A percentile compares a stretch with the other conserved stretches of the same genome.
Conservation (phyloP, 1,140 invertebrate species). For the Oreohelix idahoensis region DNA sequence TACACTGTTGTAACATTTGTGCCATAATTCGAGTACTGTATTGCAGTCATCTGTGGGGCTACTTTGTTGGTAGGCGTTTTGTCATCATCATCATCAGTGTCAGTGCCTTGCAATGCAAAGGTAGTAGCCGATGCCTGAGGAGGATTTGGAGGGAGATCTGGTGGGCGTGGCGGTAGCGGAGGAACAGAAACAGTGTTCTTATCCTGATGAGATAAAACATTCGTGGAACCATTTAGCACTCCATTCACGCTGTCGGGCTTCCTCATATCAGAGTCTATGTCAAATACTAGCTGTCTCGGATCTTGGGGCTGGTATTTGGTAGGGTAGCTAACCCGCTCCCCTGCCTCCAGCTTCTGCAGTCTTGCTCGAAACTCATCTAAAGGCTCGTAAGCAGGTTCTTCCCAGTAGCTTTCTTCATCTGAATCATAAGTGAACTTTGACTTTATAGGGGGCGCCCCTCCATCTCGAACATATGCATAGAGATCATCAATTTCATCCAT, state of each 20-base stretch:
- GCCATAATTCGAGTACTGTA: neutral
- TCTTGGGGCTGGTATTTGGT: slow-evolving; percentile 48
- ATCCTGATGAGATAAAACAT: neutral
- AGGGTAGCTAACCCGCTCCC: slow-evolving; percentile 48
- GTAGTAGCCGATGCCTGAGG: neutral
- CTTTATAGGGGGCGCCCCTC: slow-evolving; percentile 80
- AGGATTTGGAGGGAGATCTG: neutral
- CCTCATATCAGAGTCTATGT: neutral
- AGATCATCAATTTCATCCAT: slow-evolving; percentile 98
- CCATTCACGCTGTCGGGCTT: slow-evolving; percentile 13
- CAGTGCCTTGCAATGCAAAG: too few species aligned
- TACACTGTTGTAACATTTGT: slow-evolving; percentile 1
- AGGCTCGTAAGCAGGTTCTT: slow-evolving; percentile 69
- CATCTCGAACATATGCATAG: slow-evolving; percentile 91
- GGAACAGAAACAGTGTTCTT: neutral
- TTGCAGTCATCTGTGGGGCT: neutral
- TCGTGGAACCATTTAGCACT: neutral
- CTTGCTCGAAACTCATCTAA: slow-evolving; percentile 63
- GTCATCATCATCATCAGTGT: neutral
- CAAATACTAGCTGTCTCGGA: slow-evolving; percentile 38
- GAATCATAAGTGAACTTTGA: slow-evolving; percentile 63
- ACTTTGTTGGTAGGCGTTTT: neutral
- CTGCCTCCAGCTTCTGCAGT: slow-evolving; percentile 55
- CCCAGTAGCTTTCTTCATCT: slow-evolving; percentile 69
- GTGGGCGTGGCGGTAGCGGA: slow-evolving; percentile 13